Percentiles rank a stretch among this genome's conserved stretches.
phyloP scores from a whole-genome alignment of 1,140 invertebrate genomes.

The Cardiocondyla obscurior region DNA sequence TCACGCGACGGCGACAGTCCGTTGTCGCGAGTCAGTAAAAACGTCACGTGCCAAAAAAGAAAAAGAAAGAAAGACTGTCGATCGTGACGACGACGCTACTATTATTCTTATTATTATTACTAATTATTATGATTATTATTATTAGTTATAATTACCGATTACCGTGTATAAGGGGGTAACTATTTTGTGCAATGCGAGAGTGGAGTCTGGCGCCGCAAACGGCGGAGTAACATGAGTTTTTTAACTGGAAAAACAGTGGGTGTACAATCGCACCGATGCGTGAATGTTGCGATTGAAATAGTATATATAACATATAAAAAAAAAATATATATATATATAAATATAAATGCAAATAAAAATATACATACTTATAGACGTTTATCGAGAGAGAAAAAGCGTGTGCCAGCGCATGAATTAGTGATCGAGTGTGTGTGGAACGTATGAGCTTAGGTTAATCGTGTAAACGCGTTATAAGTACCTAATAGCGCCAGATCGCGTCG shows the following conservation, averaged over 20 bases:
- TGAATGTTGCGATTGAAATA: constrained; percentile 61
- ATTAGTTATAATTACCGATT: constrained; percentile 55
- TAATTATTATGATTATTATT: constrained; percentile 67
- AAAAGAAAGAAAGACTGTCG: too few relatives aligned
- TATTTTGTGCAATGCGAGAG: constrained; percentile 67
- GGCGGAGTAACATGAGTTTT: constrained; percentile 60
- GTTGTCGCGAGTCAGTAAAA: neutral
- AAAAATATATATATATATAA: constrained; percentile 54
- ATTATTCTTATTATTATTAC: constrained; percentile 63
- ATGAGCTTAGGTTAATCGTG: constrained; percentile 61
- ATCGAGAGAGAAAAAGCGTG: constrained; percentile 31
- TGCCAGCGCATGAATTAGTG: neutral
- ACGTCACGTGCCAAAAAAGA: constrained; percentile 41
- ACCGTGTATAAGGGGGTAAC: constrained; percentile 59
- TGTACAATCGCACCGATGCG: constrained; percentile 64
- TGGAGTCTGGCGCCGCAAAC: constrained; percentile 46
- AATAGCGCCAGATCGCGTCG: constrained; percentile 60
- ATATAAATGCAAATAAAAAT: constrained; percentile 61
- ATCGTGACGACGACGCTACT: constrained; percentile 60
- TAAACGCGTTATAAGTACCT: constrained; percentile 71
- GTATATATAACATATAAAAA: constrained; percentile 55
- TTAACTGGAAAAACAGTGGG: constrained; percentile 55
- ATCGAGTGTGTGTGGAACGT: neutral
- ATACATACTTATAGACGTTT: constrained; percentile 72
- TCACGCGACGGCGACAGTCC: neutral